Conservation (phyloP, 2,888 invertebrate species). For the Conistra vaccinii region DNA sequence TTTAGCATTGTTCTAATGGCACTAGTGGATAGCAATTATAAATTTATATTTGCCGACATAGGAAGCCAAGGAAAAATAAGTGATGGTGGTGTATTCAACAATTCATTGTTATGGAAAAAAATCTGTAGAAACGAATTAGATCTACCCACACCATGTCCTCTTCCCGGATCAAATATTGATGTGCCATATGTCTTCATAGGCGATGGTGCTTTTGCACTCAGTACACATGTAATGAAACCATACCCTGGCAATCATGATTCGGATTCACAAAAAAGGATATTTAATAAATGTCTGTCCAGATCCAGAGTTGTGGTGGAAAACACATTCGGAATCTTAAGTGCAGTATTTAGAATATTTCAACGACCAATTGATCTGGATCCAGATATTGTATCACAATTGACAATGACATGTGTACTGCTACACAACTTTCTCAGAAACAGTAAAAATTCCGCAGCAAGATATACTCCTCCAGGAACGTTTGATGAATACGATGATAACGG, state of each 20-base stretch:
- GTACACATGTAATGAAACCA: constrained; percentile 69
- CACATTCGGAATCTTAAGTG: constrained; percentile 63
- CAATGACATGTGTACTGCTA: constrained; percentile 70
- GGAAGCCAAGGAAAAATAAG: constrained; percentile 55
- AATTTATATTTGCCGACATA: constrained; percentile 63
- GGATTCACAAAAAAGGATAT: constrained; percentile 64
- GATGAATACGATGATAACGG: constrained; percentile 53
- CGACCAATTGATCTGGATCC: constrained; percentile 61
- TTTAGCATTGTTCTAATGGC: no score
- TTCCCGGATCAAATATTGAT: constrained; percentile 63
- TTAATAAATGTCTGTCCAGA: constrained; percentile 63
- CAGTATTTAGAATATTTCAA: constrained; percentile 67
- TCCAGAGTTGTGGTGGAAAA: constrained; percentile 65
- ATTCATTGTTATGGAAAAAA: constrained; percentile 65
- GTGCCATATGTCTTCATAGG: constrained; percentile 69
- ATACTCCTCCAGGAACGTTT: constrained; percentile 62
- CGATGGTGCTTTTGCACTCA: constrained; percentile 71
- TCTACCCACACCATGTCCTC: constrained; percentile 64
- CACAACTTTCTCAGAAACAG: constrained; percentile 63
- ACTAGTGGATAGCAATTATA: no score
- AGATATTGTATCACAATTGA: constrained; percentile 63
- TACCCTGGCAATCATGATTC: constrained; percentile 65
- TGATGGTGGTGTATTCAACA: constrained; percentile 49
- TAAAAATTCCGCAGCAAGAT: constrained; percentile 46
- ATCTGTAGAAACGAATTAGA: constrained; percentile 60